Evolutionary conservation across 2,113 vertebrate genomes (phyloP), one percentile per base, ranked within the genome.

Genomic region (Carlito syrichta): DNA sequence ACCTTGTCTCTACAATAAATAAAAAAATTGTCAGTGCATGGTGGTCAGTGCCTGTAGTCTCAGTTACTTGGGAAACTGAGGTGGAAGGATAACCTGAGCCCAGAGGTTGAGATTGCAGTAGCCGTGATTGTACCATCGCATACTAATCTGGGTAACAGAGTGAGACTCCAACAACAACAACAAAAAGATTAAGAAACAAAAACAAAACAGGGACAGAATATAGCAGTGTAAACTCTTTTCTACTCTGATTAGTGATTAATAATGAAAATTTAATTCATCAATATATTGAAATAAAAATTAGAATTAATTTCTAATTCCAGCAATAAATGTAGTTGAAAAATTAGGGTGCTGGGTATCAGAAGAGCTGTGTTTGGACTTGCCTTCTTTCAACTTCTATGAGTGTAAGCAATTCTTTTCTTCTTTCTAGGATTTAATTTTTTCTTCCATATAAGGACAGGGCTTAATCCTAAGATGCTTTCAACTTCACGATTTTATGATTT

Each of bases 401-500:
- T 83, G 13, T 1, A 73, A 68, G n/a, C 62, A 17, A 91, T 73
- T 89, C 66, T 89, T 94, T 88, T 60, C 27, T 23, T 13, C 3
- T 52, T 22, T 76, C 38, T 27, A 76, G 66, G 90, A 83, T 71
- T 94, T 56, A 86, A 11, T 86, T 89, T 89, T 69, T 27, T 91
- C 50, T 78, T 86, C 68, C 96, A 20, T 91, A 84, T 48, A 91
- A 86, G 74, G 78, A 71, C 3, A 32, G 32, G 76, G 30, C n/a
- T 97, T 48, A 69, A 89, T 56, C 16, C 35, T 58, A 40, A 78
- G 32, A 96, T 83, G 68, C 60, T 93, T 97, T 94, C 66, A 43
- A 54, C 62, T 77, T 96, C 60, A 82, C 92, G 85, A 97, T 71
- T 97, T 96, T 88, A 71, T 94, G 95, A 97, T 94, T 95, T 95